Evolutionary conservation across 2,113 vertebrate species (phyloP), one percentile per base, ranked within the genome.

Genomic region (Gobius niger): DNA sequence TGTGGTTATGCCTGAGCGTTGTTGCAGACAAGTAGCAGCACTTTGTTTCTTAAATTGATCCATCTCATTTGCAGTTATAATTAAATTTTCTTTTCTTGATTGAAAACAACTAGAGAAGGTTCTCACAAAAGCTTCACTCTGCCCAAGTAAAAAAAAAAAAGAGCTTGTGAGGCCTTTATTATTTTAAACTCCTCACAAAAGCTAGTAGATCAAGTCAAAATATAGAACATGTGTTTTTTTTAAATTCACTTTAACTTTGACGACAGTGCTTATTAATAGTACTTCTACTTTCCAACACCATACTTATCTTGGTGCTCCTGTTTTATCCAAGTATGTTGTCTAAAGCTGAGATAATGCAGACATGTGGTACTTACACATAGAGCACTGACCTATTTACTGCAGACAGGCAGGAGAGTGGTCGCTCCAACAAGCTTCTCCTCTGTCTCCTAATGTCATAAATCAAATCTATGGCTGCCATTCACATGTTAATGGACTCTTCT

Each of bases 321-420:
- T 34, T 34, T 34, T 34, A n/a, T 5, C n/a, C 50, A 52, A 18
- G 50, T 52, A 52, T 52, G n/a, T 52, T 9, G 9, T 52, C 18
- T 34, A 3, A 34, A 34, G 24, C n/a, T 52, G n/a, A 18, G 52
- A 11, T 40, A 7, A 24, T 40, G 24, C 72, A 82, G 83, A 85
- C 73, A 70, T 81, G 81, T 81, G 73, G 82, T 61, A 34, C 77
- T 81, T 66, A 70, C 81, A 83, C 82, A 82, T 85, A 83, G 82
- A 87, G 85, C 82, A 82, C 72, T 88, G 87, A 91, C 88, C 90
- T 88, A 89, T 89, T 90, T 91, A 86, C 72, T 60, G 71, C 65
- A 74, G 78, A 67, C 75, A 56, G 73, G 44, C 74, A 77, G 73
- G 63, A 44, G 72, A 52, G 50, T 72, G 73, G 78, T 51, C 73